These are phyloP conservation scores for Stomorhina lunata DNA, from an alignment of 2,888 invertebrate genomes.

Conservation along the genomic window DNA sequence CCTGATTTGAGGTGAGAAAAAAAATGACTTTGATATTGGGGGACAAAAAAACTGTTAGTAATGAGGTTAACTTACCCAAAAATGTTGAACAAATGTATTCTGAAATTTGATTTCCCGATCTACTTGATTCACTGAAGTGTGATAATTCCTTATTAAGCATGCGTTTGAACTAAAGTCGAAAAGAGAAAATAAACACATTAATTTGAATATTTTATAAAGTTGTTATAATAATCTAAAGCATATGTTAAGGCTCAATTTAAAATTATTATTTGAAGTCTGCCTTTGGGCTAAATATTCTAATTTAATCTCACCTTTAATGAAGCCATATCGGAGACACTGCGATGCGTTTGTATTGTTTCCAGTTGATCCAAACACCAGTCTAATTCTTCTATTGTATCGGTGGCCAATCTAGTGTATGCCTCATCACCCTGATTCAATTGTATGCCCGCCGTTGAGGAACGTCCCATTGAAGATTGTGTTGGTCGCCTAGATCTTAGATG, in stretches of 20 bases:
- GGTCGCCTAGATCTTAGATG: conserved; percentile 80
- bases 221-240: background rate
- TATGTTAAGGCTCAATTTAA: background rate
- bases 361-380: conserved; percentile 99
- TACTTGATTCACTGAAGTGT: conserved; percentile 99
- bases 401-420: conserved; percentile 93
- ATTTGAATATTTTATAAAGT: background rate
- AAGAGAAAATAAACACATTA: background rate
- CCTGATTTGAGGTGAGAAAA: background rate
- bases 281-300: conserved; percentile 54
- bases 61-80: conserved; percentile 88
- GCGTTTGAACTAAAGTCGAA: conserved; percentile 91
- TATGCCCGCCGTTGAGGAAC: conserved; percentile 79
- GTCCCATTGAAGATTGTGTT: conserved; percentile 78
- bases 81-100: conserved; percentile 99
- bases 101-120: conserved; percentile 99
- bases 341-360: conserved; percentile 99
- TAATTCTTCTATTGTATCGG: conserved; percentile 98
- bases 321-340: conserved; percentile 99
- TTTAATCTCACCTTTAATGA: conserved; percentile 92
- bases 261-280: background rate
- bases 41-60: background rate
- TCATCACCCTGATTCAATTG: conserved; percentile 85
- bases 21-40: background rate
- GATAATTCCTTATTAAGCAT: conserved; percentile 99